phyloP scores from a whole-genome alignment of 2,888 invertebrate species.

The Clunio marinus region DNA sequence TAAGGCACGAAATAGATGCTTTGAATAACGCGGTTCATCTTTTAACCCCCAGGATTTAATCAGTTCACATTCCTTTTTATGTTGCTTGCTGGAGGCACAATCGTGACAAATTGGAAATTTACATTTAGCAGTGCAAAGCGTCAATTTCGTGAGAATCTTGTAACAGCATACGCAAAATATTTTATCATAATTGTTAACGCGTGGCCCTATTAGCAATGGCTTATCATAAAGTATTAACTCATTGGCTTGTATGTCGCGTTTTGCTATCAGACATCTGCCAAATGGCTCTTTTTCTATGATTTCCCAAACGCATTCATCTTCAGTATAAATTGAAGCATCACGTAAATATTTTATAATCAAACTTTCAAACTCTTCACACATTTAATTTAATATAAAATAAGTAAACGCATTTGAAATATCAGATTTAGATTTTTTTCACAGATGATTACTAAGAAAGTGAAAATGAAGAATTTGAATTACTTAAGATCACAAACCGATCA shows the following conservation, averaged over 20 bases:
- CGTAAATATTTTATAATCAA: not conserved
- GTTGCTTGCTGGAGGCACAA: slow-evolving; percentile 59
- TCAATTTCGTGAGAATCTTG: slow-evolving; percentile 44
- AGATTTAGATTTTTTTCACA: too few relatives aligned
- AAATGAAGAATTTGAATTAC: not conserved
- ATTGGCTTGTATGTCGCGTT: slow-evolving; percentile 60
- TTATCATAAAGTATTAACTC: slow-evolving; percentile 68
- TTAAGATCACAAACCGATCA: slow-evolving; percentile 16
- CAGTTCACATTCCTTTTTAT: slow-evolving; percentile 62
- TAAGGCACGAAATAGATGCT: slow-evolving; percentile 46
- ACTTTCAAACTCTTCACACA: slow-evolving; percentile 32
- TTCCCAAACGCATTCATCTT: slow-evolving; percentile 52
- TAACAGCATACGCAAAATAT: slow-evolving; percentile 31
- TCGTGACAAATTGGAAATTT: slow-evolving; percentile 64
- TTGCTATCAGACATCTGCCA: slow-evolving; percentile 69
- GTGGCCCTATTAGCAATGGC: slow-evolving; percentile 67
- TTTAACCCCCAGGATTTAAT: slow-evolving; percentile 58
- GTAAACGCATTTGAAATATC: not conserved
- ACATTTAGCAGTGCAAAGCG: slow-evolving; percentile 60
- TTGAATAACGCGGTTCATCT: slow-evolving; percentile 45
- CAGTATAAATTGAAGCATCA: not conserved
- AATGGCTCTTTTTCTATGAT: slow-evolving; percentile 59
- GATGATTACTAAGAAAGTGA: not conserved
- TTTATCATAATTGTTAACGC: slow-evolving; percentile 55
- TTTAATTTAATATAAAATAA: not conserved